Base-by-base conservation (phyloP, 2,797 vertebrate species). In the Bryconaethiops microstoma region DNA sequence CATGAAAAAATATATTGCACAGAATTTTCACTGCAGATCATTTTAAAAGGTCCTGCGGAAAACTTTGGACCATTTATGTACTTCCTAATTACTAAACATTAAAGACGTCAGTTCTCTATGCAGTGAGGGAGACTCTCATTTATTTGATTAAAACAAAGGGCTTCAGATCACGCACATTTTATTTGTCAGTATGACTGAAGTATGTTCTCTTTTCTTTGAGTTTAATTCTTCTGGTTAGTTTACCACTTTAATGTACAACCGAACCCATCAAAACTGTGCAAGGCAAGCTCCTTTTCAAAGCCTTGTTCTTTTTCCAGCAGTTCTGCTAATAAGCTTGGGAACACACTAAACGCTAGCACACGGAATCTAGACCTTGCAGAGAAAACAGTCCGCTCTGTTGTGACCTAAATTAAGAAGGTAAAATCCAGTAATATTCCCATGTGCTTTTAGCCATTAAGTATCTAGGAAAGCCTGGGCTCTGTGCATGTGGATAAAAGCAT, bases 361-460 rank as follows among this genome's bases (percentile, higher is more conserved):
- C 69, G 39, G 42, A 75, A 77, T 70, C 50, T 40, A 68, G 25
- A 25, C 55, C 17, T 67, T 73, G 19, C 4, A 52, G 50, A 39
- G 54, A n/a, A 68, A 29, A 29, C 42, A 76, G 48, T 54, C 48
- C 25, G 59, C 54, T 82, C 65, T 80, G 23, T 69, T 74, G 82
- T 80, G 13, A 64, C 76, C 29, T 77, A 78, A 82, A 81, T 85
- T 45, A 83, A 84, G 60, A 60, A 75, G 48, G 72, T 68, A 71
- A 83, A 75, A 60, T 59, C 17, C 52, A 80, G 14, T 62, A 74
- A 69, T 40, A 35, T 79, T 77, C 72, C 23, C 73, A 68, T 39
- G 54, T 68, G 79, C 52, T 39, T n/a, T 57, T 57, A 74, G 35
- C 57, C 16, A 65, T 85, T 82, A 79, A 73, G 57, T 45, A 60